Evolutionary conservation across 2,113 vertebrate species (phyloP).

Genomic region (Thunnus maccoyii): DNA sequence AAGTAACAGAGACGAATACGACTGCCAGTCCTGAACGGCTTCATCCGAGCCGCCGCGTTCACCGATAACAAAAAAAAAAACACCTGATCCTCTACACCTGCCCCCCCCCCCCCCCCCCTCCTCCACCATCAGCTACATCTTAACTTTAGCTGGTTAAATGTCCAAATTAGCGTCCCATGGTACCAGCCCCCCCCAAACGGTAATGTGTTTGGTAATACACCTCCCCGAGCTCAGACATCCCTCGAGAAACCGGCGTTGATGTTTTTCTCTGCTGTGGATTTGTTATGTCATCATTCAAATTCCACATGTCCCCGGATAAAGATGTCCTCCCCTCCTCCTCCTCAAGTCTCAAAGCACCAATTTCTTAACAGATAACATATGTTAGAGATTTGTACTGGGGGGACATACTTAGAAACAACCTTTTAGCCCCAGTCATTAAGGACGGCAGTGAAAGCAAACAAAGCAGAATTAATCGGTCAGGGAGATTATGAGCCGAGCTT

Average conservation of each 20-base stretch:
- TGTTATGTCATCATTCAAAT: conserved; percentile 53
- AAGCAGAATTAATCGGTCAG: neutral
- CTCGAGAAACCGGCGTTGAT: neutral
- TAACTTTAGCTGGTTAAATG: conserved; percentile 47
- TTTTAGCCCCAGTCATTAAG: conserved; percentile 58
- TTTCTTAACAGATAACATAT: conserved; percentile 51
- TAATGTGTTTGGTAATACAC: conserved; percentile 21
- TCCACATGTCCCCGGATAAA: conserved; percentile 38
- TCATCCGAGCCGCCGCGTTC: conserved; percentile 65
- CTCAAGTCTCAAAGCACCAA: conserved; percentile 2
- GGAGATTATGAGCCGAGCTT: neutral
- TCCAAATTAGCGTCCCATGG: conserved; percentile 49
- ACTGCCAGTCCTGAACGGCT: conserved; percentile 88
- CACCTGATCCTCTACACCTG: conserved; percentile 32
- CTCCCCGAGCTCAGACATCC: conserved; percentile 22
- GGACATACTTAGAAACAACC: conserved; percentile 38
- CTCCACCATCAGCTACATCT: conserved; percentile 1
- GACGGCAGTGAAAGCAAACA: conserved; percentile 15
- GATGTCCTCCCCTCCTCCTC: neutral
- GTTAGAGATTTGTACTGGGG: conserved; percentile 19
- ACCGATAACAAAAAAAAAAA: conserved; percentile 81
- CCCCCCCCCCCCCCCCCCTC: neutral
- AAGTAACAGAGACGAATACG: conserved; percentile 92
- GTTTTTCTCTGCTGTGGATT: conserved; percentile 28
- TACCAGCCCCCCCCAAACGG: neutral